Percentiles rank a stretch among this genome's conserved stretches.
These are phyloP conservation scores for Pocillopora grandis DNA, from an alignment of 92 coral and sea anemone genomes.

Conservation along the genomic window DNA sequence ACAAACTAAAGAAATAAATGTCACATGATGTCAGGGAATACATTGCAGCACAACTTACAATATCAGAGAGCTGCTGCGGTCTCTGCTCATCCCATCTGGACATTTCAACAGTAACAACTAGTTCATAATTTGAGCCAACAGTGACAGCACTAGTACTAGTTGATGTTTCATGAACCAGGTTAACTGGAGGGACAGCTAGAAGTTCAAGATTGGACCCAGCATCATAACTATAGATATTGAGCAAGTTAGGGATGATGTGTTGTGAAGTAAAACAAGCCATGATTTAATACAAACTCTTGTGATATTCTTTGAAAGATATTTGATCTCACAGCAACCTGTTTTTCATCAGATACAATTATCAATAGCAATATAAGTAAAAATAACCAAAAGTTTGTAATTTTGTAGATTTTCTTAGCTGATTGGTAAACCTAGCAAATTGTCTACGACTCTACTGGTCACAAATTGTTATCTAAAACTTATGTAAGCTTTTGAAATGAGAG, in stretches of 20 bases:
- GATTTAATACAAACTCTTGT: not conserved
- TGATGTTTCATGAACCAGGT: not conserved
- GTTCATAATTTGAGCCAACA: not conserved
- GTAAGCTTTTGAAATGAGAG: too few relatives aligned
- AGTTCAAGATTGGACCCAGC: slow-evolving; percentile 20
- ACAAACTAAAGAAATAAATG: too few relatives aligned
- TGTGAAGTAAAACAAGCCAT: not conserved
- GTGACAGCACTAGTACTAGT: not conserved
- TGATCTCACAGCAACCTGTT: too few relatives aligned
- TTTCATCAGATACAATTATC: too few relatives aligned
- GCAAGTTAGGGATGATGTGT: not conserved
- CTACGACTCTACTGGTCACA: too few relatives aligned
- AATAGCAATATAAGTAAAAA: too few relatives aligned
- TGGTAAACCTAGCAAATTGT: too few relatives aligned
- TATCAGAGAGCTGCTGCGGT: slow-evolving; percentile 29
- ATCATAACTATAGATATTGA: slow-evolving; percentile 27
- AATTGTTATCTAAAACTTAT: too few relatives aligned
- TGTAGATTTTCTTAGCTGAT: too few relatives aligned
- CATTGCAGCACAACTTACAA: slow-evolving; percentile 5
- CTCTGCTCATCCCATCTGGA: slow-evolving; percentile 10
- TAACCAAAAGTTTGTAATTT: too few relatives aligned
- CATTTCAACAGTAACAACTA: slow-evolving; percentile 29
- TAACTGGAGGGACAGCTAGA: slow-evolving; percentile 1
- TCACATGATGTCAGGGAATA: too few relatives aligned
- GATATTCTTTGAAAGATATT: not conserved